A percentile compares a stretch with the other conserved stretches of the same genome.
These are phyloP conservation scores for Argyra leucocephala DNA, from an alignment of 2,888 invertebrate species.

Conservation along the genomic window DNA sequence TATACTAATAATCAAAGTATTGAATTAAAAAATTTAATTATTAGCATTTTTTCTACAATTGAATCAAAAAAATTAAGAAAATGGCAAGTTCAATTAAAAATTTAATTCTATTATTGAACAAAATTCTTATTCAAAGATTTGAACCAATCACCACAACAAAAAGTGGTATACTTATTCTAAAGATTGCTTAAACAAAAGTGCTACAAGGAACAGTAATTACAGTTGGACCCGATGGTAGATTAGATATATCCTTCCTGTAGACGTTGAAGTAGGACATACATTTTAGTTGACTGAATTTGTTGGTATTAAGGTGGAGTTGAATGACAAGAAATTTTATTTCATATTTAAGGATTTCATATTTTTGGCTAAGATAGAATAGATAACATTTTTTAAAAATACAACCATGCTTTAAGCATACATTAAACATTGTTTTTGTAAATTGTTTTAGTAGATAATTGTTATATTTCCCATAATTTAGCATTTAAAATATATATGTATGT, in stretches of 20 bases:
- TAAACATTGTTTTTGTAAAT: neutral
- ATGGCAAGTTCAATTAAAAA: constrained; percentile 49
- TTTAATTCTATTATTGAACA: constrained; percentile 84
- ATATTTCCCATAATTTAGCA: too few species aligned
- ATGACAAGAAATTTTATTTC: constrained; percentile 84
- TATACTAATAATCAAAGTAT: too few species aligned
- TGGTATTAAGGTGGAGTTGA: constrained; percentile 85
- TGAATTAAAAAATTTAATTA: neutral
- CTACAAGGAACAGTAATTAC: constrained; percentile 90
- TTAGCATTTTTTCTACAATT: neutral
- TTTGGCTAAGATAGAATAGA: constrained; percentile 74
- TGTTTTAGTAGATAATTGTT: too few species aligned
- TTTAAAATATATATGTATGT: too few species aligned
- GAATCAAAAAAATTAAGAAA: neutral
- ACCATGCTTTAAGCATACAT: neutral
- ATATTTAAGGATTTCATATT: constrained; percentile 94
- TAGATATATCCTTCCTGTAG: constrained; percentile 67
- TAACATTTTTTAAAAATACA: neutral
- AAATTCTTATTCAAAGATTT: constrained; percentile 87
- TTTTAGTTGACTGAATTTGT: constrained; percentile 97
- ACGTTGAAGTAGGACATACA: constrained; percentile 83
- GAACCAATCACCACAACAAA: constrained; percentile 85
- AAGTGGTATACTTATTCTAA: constrained; percentile 94
- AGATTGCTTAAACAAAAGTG: constrained; percentile 88
- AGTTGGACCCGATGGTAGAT: constrained; percentile 81